Conservation (phyloP, 2,888 invertebrate genomes). For the Stegophylla sp. region DNA sequence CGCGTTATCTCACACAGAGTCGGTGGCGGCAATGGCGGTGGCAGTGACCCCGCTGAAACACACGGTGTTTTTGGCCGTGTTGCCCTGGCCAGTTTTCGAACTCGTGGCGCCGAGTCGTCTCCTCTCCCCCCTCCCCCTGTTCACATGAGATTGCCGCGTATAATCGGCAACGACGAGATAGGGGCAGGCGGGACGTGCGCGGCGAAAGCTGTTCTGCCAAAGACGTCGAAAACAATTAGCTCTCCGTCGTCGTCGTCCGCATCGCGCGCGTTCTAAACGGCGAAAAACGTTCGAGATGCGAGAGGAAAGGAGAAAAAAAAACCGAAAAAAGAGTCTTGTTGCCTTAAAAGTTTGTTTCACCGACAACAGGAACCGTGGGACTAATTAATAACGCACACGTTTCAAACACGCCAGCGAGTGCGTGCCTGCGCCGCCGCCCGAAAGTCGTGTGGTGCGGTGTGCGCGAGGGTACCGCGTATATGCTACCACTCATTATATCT, state of each 20-base stretch:
- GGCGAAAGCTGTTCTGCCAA: neutral
- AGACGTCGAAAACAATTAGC: constrained; percentile 37
- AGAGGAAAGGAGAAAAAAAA: neutral
- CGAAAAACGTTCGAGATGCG: neutral
- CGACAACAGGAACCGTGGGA: neutral
- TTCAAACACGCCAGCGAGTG: neutral
- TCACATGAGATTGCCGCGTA: neutral
- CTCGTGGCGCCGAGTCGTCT: neutral
- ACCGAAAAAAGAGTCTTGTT: neutral
- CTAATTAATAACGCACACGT: constrained; percentile 20
- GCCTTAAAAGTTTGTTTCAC: constrained; percentile 6
- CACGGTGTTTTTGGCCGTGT: constrained; percentile 1
- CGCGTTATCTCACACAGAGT: constrained; percentile 41
- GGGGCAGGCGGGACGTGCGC: neutral
- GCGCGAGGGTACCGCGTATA: too few relatives aligned
- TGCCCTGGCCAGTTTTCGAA: neutral
- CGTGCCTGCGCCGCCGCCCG: neutral
- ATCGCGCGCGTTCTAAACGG: too few relatives aligned
- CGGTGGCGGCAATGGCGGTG: neutral
- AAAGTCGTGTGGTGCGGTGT: too few relatives aligned
- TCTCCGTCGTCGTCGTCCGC: neutral
- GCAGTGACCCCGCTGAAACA: constrained; percentile 34
- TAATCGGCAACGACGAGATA: neutral
- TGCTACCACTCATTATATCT: too few relatives aligned
- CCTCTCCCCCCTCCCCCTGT: neutral